phyloP scores from a whole-genome alignment of 2,888 invertebrate genomes.

The Lasioglossum figueresi region DNA sequence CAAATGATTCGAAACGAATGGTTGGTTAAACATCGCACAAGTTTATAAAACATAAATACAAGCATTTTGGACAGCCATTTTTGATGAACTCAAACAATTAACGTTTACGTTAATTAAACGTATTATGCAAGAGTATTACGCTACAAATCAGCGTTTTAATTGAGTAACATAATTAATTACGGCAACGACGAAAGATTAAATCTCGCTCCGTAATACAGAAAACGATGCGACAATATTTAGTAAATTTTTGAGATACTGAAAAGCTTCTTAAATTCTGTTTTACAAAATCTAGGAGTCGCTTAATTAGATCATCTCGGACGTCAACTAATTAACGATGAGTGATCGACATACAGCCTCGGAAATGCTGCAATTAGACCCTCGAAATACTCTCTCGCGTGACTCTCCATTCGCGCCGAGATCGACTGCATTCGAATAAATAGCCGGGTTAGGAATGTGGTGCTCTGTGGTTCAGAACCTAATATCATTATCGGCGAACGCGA shows the following conservation, averaged over 20 bases:
- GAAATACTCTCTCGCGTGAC: not conserved
- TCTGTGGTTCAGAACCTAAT: not conserved
- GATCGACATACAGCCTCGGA: not conserved
- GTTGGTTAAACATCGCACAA: not conserved
- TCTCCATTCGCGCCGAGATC: not conserved
- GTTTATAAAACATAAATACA: not conserved
- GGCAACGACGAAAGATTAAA: not conserved
- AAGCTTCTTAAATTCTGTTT: not conserved
- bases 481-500: not conserved
- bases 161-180: not conserved
- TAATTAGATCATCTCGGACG: not conserved
- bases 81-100: too few relatives aligned
- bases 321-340: not conserved
- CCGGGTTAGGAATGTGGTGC: not conserved
- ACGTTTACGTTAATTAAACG: not conserved
- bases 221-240: not conserved
- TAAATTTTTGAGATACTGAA: not conserved
- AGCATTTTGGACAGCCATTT: too few relatives aligned
- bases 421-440: slow-evolving; percentile 2
- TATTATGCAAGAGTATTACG: not conserved
- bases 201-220: not conserved
- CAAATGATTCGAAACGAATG: not conserved
- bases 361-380: not conserved
- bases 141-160: not conserved
- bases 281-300: not conserved